Conservation (phyloP, 1,140 invertebrate species). For the Drusus annulatus region DNA sequence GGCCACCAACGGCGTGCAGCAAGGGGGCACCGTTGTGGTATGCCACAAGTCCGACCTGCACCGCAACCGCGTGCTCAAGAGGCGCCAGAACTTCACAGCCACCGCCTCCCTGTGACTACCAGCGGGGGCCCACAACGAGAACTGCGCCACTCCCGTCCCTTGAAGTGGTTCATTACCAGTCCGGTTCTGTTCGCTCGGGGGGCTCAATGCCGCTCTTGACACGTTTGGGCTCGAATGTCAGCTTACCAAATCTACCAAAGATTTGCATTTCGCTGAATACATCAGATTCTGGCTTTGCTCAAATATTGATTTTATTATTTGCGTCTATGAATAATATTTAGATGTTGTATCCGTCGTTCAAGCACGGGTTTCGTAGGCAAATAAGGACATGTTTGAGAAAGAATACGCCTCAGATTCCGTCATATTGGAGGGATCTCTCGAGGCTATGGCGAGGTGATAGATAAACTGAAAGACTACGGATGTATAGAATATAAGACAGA, state of each 20-base stretch:
- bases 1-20: slow-evolving; percentile 59
- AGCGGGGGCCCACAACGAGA: slow-evolving; percentile 57
- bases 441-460: neutral
- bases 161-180: slow-evolving; percentile 20
- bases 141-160: slow-evolving; percentile 55
- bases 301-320: slow-evolving; percentile 16
- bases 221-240: neutral
- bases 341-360: neutral
- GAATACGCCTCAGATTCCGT: neutral
- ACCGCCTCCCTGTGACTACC: slow-evolving; percentile 73
- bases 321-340: neutral
- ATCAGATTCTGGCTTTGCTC: slow-evolving; percentile 27
- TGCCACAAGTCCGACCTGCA: slow-evolving; percentile 74
- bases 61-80: slow-evolving; percentile 71
- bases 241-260: too few relatives aligned
- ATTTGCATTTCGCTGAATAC: neutral
- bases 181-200: slow-evolving; percentile 1
- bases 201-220: neutral
- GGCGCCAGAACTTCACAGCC: slow-evolving; percentile 72
- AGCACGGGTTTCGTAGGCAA: neutral
- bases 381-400: slow-evolving; percentile 13
- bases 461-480: slow-evolving; percentile 32
- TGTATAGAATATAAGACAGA: neutral
- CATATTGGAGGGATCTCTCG: neutral
- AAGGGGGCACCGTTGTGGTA: slow-evolving; percentile 72